Conservation (phyloP, 2,797 vertebrate species). For the Gadopsis marmoratus region DNA sequence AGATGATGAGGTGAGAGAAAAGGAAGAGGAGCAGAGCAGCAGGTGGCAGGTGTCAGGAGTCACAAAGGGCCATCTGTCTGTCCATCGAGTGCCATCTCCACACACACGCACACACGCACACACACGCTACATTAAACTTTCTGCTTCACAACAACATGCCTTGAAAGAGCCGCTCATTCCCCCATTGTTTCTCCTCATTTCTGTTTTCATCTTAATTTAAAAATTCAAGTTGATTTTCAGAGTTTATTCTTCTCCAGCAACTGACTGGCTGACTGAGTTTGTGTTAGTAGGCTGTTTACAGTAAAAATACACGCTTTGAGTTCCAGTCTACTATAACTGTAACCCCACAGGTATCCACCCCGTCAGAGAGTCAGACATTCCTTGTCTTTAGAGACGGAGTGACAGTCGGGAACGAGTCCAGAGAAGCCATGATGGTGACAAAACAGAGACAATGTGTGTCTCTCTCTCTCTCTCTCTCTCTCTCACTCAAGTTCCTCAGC, state of each 20-base stretch:
- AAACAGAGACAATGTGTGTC: slow-evolving; percentile 38
- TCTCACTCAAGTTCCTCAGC: slow-evolving; percentile 53
- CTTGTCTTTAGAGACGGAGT: slow-evolving; percentile 14
- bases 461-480: slow-evolving; percentile 2
- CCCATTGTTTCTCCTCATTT: background rate
- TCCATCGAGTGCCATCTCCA: slow-evolving; percentile 88
- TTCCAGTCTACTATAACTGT: slow-evolving; percentile 10
- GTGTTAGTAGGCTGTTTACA: slow-evolving; percentile 15
- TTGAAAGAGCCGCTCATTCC: slow-evolving; percentile 68
- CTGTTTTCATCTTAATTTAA: slow-evolving; percentile 4
- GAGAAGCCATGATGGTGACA: slow-evolving; percentile 26
- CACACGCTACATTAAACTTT: slow-evolving; percentile 88
- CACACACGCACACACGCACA: slow-evolving; percentile 42
- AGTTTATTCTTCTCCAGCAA: slow-evolving; percentile 9
- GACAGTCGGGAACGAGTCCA: slow-evolving; percentile 9
- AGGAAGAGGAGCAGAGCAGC: slow-evolving; percentile 88
- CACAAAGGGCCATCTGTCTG: slow-evolving; percentile 99
- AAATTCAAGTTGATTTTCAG: background rate
- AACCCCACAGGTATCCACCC: slow-evolving; percentile 16
- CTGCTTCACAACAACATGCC: slow-evolving; percentile 81
- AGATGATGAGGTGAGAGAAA: slow-evolving; percentile 65
- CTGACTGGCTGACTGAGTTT: background rate
- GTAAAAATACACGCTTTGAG: slow-evolving; percentile 16
- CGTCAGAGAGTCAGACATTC: slow-evolving; percentile 1
- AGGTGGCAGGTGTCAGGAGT: slow-evolving; percentile 99